These are phyloP conservation scores for Parazoanthus atlanticus DNA, from an alignment of 92 coral and sea anemone genomes.

Conservation along the genomic window DNA sequence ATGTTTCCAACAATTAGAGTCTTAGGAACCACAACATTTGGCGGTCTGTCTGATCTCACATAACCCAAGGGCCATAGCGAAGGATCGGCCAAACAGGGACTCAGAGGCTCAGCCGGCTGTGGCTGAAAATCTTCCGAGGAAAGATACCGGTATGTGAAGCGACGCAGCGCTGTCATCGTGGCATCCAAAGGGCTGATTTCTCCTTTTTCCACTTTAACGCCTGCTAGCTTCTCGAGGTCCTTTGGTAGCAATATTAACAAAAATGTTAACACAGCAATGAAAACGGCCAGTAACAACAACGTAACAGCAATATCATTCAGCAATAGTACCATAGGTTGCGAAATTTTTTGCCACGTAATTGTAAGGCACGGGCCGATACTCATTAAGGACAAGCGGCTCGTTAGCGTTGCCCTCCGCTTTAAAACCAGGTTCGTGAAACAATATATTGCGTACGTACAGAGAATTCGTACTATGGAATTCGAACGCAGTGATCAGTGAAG, in stretches of 20 bases:
- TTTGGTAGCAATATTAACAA: background rate
- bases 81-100: slow-evolving; percentile 70
- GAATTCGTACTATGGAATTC: too few species aligned
- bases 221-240: slow-evolving; percentile 38
- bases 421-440: too few species aligned
- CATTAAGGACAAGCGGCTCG: too few species aligned
- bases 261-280: background rate
- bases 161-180: slow-evolving; percentile 75
- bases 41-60: slow-evolving; percentile 31
- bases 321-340: background rate
- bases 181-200: slow-evolving; percentile 51
- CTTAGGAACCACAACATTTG: slow-evolving; percentile 27
- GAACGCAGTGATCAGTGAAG: too few species aligned
- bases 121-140: slow-evolving; percentile 76
- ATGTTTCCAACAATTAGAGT: slow-evolving; percentile 42
- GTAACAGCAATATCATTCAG: background rate
- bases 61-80: slow-evolving; percentile 87
- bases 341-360: too few species aligned
- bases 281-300: background rate
- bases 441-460: too few species aligned
- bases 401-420: too few species aligned
- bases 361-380: too few species aligned
- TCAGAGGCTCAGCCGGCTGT: slow-evolving; percentile 59
- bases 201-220: slow-evolving; percentile 12
- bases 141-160: slow-evolving; percentile 92